phyloP scores from a whole-genome alignment of 1,140 invertebrate species.

The Copidosoma floridanum region DNA sequence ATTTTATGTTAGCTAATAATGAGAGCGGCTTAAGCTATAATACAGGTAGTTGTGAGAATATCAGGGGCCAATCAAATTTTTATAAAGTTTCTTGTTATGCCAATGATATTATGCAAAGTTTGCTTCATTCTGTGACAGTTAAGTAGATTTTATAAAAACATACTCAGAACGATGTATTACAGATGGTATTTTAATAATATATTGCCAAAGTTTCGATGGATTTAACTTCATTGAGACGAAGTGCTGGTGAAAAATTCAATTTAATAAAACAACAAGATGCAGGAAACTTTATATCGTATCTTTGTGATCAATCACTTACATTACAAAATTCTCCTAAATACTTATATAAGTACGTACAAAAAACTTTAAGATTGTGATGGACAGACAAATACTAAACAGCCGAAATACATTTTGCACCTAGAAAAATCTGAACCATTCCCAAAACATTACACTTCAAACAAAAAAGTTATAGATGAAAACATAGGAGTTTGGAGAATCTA shows the following conservation, averaged over 20 bases:
- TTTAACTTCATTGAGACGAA: not conserved
- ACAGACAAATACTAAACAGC: too few relatives aligned
- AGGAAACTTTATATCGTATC: conserved; percentile 37
- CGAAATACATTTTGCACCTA: too few relatives aligned
- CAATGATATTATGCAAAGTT: conserved; percentile 27
- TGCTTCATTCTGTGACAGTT: conserved; percentile 10
- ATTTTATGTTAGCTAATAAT: too few relatives aligned
- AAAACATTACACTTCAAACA: too few relatives aligned
- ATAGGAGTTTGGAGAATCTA: too few relatives aligned
- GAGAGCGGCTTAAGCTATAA: not conserved
- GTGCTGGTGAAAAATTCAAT: not conserved
- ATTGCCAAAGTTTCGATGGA: not conserved
- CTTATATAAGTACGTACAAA: too few relatives aligned
- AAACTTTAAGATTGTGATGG: too few relatives aligned
- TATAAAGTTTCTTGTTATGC: conserved; percentile 29
- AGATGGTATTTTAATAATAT: not conserved
- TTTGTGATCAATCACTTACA: conserved; percentile 5
- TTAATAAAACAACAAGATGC: conserved; percentile 17
- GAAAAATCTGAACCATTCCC: too few relatives aligned
- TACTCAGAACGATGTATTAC: not conserved
- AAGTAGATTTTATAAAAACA: not conserved
- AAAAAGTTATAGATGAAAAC: too few relatives aligned
- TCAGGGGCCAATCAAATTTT: conserved; percentile 14
- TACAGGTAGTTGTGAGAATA: not conserved
- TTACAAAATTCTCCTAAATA: too few relatives aligned